A percentile compares a stretch with the other conserved stretches of the same genome.
Conservation (phyloP, 2,113 vertebrate genomes). For the Sturnira hondurensis region DNA sequence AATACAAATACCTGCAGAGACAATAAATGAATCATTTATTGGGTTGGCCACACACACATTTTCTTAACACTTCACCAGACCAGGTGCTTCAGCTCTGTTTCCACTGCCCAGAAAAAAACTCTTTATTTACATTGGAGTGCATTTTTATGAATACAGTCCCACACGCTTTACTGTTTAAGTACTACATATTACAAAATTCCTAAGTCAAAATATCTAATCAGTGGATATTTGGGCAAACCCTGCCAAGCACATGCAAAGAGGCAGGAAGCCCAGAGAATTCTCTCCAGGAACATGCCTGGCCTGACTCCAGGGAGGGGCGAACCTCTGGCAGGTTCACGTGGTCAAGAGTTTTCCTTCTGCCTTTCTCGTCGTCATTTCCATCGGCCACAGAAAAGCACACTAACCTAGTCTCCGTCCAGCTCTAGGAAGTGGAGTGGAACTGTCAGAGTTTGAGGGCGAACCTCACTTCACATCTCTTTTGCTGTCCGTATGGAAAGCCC, state of each 20-base stretch:
- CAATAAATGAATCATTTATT: background rate
- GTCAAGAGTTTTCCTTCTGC: background rate
- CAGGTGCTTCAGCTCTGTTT: background rate
- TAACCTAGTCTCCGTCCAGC: background rate
- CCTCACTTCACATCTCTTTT: background rate
- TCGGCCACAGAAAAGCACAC: background rate
- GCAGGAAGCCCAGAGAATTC: background rate
- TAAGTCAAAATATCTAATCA: background rate
- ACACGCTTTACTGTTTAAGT: background rate
- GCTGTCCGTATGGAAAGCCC: background rate
- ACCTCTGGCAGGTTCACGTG: background rate
- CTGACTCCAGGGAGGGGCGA: background rate
- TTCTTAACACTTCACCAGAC: background rate
- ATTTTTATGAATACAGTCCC: background rate
- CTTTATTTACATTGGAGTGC: background rate
- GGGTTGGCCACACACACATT: background rate
- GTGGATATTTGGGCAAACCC: background rate
- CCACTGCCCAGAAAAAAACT: background rate
- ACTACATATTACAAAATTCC: background rate
- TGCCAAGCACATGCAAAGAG: background rate
- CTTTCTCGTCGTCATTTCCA: background rate
- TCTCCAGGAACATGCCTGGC: background rate
- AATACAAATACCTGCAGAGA: background rate
- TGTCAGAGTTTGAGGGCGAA: background rate
- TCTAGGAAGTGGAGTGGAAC: background rate